Conservation (phyloP, 2,113 vertebrate genomes). For the Hippolais icterina region DNA sequence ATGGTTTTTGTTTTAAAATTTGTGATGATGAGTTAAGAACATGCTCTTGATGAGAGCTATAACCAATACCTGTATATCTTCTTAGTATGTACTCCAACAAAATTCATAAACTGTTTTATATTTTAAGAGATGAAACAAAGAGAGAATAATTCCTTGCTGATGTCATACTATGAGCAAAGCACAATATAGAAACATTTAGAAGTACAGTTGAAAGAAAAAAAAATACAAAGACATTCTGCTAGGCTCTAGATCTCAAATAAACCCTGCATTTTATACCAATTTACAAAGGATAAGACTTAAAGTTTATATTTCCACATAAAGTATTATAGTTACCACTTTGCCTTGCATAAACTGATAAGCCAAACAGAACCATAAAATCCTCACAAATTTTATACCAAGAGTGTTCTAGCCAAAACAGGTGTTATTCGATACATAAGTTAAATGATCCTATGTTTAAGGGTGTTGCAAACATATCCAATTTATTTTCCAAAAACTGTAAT, state of each 20-base stretch:
- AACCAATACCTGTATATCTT: neutral
- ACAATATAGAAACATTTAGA: neutral
- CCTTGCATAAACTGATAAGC: neutral
- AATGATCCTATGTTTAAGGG: neutral
- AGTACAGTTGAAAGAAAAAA: neutral
- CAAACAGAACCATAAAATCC: neutral
- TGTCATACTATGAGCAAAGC: neutral
- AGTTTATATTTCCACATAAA: neutral
- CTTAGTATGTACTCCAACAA: neutral
- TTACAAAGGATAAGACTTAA: neutral
- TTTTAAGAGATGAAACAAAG: neutral
- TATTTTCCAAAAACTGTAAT: neutral
- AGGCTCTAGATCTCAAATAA: neutral
- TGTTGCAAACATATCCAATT: neutral
- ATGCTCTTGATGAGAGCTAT: neutral
- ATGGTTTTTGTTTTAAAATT: neutral
- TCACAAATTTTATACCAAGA: neutral
- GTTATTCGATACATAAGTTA: neutral
- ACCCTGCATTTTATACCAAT: neutral
- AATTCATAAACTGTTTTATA: neutral
- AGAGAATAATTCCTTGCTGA: neutral
- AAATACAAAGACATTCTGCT: neutral
- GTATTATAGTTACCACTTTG: neutral
- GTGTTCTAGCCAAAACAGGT: neutral
- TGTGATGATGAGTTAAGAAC: neutral